Evolutionary conservation across 2,113 vertebrate genomes (phyloP).

Genomic region (Polyodon spathula): DNA sequence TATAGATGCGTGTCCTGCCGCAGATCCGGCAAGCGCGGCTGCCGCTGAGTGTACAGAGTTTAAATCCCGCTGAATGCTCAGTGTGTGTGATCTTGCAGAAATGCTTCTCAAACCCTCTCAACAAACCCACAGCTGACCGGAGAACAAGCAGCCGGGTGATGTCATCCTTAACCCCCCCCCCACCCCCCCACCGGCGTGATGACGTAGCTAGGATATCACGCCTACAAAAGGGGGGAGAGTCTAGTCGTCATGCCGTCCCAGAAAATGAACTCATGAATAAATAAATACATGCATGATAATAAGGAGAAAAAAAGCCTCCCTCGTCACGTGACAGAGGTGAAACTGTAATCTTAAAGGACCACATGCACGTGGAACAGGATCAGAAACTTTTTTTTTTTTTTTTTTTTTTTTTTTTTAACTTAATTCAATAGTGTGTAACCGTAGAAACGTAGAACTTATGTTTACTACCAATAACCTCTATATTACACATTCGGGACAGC

Average conservation of each 20-base stretch:
- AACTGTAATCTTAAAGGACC: not conserved
- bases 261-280: conserved; percentile 26
- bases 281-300: conserved; percentile 25
- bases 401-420: not conserved
- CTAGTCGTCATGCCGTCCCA: conserved; percentile 19
- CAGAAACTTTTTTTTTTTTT: conserved; percentile 8
- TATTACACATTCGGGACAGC: too few relatives aligned
- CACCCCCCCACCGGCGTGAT: conserved; percentile 32
- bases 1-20: conserved; percentile 41
- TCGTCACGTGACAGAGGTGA: conserved; percentile 10
- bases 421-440: too few relatives aligned
- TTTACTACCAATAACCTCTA: too few relatives aligned
- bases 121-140: conserved; percentile 45
- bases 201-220: conserved; percentile 37
- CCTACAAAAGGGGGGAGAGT: conserved; percentile 31
- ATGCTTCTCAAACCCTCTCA: conserved; percentile 50
- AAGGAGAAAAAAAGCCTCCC: conserved; percentile 14
- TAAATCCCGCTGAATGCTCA: conserved; percentile 47
- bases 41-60: conserved; percentile 12
- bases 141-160: conserved; percentile 49
- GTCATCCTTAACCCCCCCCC: not conserved
- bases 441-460: too few relatives aligned
- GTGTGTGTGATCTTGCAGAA: conserved; percentile 45
- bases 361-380: not conserved
- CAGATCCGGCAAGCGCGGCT: conserved; percentile 40